phyloP scores from a whole-genome alignment of 2,888 invertebrate species.

The Drosophila peninsularis region DNA sequence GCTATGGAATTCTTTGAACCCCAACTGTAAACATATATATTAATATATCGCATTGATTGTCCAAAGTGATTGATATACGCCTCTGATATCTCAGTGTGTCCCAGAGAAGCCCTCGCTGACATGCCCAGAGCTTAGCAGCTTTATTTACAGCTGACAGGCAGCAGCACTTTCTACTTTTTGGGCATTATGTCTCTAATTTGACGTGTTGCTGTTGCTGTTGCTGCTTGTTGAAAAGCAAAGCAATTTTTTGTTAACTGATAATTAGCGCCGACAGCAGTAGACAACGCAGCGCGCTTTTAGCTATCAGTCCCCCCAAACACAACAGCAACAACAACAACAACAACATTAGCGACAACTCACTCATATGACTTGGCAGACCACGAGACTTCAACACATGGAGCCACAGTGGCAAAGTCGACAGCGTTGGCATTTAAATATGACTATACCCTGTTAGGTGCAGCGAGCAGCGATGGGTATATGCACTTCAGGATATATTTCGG shows the following conservation, averaged over 20 bases:
- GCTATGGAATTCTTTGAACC: constrained; percentile 11
- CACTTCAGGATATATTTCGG: neutral
- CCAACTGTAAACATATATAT: constrained; percentile 17
- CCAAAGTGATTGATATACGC: constrained; percentile 48
- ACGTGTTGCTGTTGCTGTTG: constrained; percentile 24
- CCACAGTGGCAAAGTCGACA: constrained; percentile 55
- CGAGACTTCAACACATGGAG: constrained; percentile 75
- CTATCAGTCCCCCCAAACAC: constrained; percentile 40
- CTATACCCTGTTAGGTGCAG: constrained; percentile 41
- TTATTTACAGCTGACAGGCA: constrained; percentile 50
- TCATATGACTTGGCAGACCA: constrained; percentile 79
- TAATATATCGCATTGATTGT: constrained; percentile 31
- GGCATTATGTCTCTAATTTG: constrained; percentile 52
- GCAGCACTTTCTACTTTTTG: constrained; percentile 52
- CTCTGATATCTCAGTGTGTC: constrained; percentile 15
- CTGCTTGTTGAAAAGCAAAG: constrained; percentile 60
- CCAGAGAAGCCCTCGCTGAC: constrained; percentile 43
- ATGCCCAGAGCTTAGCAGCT: constrained; percentile 36
- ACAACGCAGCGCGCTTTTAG: constrained; percentile 46
- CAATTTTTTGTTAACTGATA: constrained; percentile 73
- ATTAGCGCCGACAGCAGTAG: constrained; percentile 49
- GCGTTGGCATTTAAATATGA: constrained; percentile 68
- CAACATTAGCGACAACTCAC: constrained; percentile 53
- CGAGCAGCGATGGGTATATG: neutral
- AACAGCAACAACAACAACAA: constrained; percentile 15